Percentiles rank a stretch among this genome's conserved stretches.
Evolutionary conservation across 2,888 invertebrate species (phyloP).

Genomic region (Punctoribates punctum): DNA sequence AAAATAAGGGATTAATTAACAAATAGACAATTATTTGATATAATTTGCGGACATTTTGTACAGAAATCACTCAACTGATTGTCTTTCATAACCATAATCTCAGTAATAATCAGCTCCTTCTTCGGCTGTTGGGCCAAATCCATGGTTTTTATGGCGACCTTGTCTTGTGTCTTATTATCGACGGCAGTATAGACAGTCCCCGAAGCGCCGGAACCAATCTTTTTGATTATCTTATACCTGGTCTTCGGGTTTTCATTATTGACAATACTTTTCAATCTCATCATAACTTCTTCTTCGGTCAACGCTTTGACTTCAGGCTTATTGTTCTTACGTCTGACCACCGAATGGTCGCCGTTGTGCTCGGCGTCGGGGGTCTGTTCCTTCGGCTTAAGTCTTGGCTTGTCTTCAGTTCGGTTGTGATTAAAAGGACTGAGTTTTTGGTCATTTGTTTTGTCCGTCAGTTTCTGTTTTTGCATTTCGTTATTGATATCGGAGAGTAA

Average conservation of each 20-base stretch:
- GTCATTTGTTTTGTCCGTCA: background rate
- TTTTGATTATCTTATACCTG: conserved; percentile 74
- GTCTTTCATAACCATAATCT: conserved; percentile 79
- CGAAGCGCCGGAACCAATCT: conserved; percentile 86
- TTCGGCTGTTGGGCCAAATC: conserved; percentile 90
- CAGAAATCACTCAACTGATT: conserved; percentile 60
- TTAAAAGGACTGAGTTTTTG: background rate
- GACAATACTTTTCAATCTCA: conserved; percentile 71
- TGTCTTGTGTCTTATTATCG: conserved; percentile 67
- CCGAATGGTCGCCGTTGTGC: background rate
- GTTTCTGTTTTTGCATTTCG: background rate
- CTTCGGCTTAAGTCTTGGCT: background rate
- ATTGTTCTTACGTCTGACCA: conserved; percentile 26
- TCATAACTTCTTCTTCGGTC: conserved; percentile 71
- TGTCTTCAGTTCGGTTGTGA: background rate
- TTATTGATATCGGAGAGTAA: background rate
- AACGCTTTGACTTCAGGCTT: conserved; percentile 57
- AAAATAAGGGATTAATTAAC: background rate
- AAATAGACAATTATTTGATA: background rate
- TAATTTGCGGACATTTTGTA: background rate
- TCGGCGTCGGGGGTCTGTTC: background rate
- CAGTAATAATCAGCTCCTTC: conserved; percentile 90
- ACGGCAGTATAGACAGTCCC: conserved; percentile 86
- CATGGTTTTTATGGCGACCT: conserved; percentile 94
- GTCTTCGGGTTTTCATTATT: conserved; percentile 74